These are phyloP conservation scores for Hassar affinis DNA, from an alignment of 2,113 vertebrate species.

Conservation along the genomic window DNA sequence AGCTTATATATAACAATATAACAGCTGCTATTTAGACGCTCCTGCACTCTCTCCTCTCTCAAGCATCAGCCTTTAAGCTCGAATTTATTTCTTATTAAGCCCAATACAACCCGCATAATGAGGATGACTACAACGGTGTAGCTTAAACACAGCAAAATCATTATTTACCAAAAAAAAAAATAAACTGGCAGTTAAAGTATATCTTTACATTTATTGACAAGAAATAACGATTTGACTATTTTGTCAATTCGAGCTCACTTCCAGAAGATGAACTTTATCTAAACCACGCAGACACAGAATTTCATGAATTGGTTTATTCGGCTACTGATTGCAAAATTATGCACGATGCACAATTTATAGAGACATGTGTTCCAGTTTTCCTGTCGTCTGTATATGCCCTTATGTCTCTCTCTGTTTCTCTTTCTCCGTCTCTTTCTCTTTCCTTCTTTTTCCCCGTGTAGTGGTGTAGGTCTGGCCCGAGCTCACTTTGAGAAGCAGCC, in stretches of 20 bases:
- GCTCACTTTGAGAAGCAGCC: conserved; percentile 99
- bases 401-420: conserved; percentile 48
- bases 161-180: neutral
- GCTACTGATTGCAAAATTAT: neutral
- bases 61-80: neutral
- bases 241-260: neutral
- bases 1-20: too few species aligned
- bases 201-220: neutral
- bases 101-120: neutral
- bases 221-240: neutral
- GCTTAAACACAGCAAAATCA: neutral
- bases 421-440: neutral
- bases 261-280: neutral
- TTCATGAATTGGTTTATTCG: neutral
- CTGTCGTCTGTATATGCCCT: neutral
- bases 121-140: neutral
- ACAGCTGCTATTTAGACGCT: neutral
- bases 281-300: neutral
- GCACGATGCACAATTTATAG: neutral
- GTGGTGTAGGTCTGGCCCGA: conserved; percentile 96
- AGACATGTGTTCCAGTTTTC: neutral
- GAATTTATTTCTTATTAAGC: neutral
- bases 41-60: neutral
- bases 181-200: neutral
- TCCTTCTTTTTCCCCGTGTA: conserved; percentile 62